Base-by-base conservation (phyloP, 2,113 vertebrate genomes). In the Microtus richardsoni region DNA sequence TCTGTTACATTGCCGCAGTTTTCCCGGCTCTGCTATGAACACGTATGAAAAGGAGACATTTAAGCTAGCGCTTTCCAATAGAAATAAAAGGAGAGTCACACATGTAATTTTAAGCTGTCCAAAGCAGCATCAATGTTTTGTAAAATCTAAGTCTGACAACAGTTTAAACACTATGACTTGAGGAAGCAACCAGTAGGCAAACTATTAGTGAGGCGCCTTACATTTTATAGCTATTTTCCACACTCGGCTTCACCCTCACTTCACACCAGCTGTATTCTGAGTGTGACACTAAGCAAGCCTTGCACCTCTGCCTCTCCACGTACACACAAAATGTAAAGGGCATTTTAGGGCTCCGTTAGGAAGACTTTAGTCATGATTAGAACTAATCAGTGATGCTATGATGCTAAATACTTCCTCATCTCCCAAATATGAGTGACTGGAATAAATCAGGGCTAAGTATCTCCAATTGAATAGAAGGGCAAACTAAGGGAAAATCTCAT, bases 341-440 rank as follows among this genome's bases (percentile, higher is more conserved):
- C 19, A 80, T 88, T 96, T 80, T 21, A 24, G 13, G 14, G 16
- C 10, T 88, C 17, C 39, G 5, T 44, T 90, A 74, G 4, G 36
- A 88, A 90, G 91, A 47, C 73, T 93, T 41, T 80, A 92, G 79
- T 88, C 75, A 22, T 64, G 36, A 1, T 64, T 95, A 79, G 93
- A 91, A 73, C 16, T 85, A 54, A 88, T 71, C 70, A 77, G 52
- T 62, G 36, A 88, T 41, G n/a, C 36, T 26, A 62, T 9, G 44
- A 88, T 41, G n/a, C 47, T 58, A 89, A 85, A 36, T 52, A 89
- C 47, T 39, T 75, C 58, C n/a, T 71, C 54, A 58, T 73, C 36
- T 84, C 41, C 64, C 24, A 94, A 80, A 75, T 54, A 85, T 10
- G 39, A 64, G 36, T 13, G 60, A 44, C 41, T 41, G 88, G 30